These are phyloP conservation scores for Galaxea fascicularis DNA, from an alignment of 92 coral and sea anemone genomes.

Conservation along the genomic window DNA sequence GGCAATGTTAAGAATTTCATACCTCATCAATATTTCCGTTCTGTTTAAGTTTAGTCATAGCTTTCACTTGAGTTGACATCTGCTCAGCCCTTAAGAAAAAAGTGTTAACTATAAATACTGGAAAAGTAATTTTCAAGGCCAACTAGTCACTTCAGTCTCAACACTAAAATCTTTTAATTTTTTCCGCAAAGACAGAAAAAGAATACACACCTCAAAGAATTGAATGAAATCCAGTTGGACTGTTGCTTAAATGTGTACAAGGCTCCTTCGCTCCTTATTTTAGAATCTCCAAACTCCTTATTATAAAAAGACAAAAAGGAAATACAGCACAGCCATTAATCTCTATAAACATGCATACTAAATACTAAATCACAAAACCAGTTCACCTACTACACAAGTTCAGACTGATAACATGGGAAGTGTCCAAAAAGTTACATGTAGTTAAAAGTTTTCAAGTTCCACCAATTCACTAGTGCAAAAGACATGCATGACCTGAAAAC, in stretches of 20 bases:
- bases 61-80: constrained; percentile 85
- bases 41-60: constrained; percentile 91
- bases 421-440: too few species aligned
- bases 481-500: too few species aligned
- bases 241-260: constrained; percentile 90
- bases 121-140: neutral
- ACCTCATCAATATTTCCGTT: constrained; percentile 96
- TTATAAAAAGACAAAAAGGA: neutral
- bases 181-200: neutral
- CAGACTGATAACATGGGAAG: too few species aligned
- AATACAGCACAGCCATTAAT: neutral
- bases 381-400: too few species aligned
- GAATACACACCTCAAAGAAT: constrained; percentile 71
- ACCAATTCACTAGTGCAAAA: too few species aligned
- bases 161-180: too few species aligned
- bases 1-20: neutral
- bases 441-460: too few species aligned
- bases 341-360: too few species aligned
- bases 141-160: neutral
- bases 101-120: neutral
- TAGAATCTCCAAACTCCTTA: constrained; percentile 92
- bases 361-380: too few species aligned
- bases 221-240: constrained; percentile 94
- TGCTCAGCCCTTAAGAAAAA: constrained; percentile 74
- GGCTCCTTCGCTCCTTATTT: constrained; percentile 91